Evolutionary conservation across 1,140 invertebrate genomes (phyloP), one percentile per base, ranked within the genome.

Genomic region (Platorchestia sp.): DNA sequence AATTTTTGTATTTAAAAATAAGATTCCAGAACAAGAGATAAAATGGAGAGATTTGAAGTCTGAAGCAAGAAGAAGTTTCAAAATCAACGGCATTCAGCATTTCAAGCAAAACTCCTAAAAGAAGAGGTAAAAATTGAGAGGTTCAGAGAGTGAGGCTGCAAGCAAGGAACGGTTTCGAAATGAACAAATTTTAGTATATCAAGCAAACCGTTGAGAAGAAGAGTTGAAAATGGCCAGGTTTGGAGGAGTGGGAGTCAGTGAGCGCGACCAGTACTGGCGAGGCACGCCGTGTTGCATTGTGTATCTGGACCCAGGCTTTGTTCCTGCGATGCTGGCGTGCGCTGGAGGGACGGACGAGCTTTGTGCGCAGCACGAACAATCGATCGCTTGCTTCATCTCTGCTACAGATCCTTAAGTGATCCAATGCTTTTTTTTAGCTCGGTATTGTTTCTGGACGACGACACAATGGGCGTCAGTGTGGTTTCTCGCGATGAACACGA

Each of bases 371-470:
- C 87, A 89, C 87, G 87, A 89, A 89, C 87, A 89, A 89, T 89
- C 43, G 87, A 89, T 89, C 87, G 87, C 87, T 89, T 89, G 87
- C 87, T 89, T 89, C 87, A 89, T 89, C 87, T 89, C 87, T 89
- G 87, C 87, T 89, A 44, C 87, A 89, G 87, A 89, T 89, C 87
- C 87, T 89, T 89, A 89, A 89, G 43, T 89, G 87, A 89, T 89
- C 87, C 87, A 89, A 89, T 89, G 27, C 87, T 89, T 36, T 42
- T 89, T 89, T 44, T 89, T 89, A 27, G 10, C n/a, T 14, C 87
- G 87, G 87, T 89, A 89, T 89, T 89, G 87, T 89, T 89, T 89
- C 87, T 89, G 87, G 87, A 89, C 87, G 87, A 89, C 59, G 87
- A 89, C 87, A 89, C 87, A 89, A 89, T 89, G 87, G 87, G 87